Base-by-base conservation (phyloP, 2,797 vertebrate species). In the Microctenopoma lineatum region DNA sequence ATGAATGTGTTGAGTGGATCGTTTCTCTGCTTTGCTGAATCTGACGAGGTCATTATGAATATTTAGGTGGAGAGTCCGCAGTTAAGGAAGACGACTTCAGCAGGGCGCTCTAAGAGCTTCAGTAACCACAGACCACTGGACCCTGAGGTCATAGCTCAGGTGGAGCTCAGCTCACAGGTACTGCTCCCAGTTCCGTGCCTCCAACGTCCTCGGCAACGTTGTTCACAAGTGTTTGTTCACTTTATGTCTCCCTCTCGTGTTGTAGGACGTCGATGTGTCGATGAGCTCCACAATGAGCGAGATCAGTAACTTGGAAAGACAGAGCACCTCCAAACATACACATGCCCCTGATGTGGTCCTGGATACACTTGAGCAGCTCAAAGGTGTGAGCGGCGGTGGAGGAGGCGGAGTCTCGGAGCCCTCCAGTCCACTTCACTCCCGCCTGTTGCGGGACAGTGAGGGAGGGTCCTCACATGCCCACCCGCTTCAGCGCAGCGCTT, bases 31-130 rank as follows among this genome's bases (percentile, higher is more conserved):
- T 67, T 21, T 2, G 4, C 26, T 47, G 1, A 4, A 12, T 32
- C 1, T 16, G 1, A 4, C 1, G 1, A 21, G 7, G 18, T 1
- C 16, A 0, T 58, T 73, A 0, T 75, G 29, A 44, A 4, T 25
- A n/a, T 80, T 61, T 29, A 93, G 92, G 93, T 98, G 80, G 98
- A 99, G 59, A 98, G 96, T 85, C 97, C 97, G 0, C 98, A 98
- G 92, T 80, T 98, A 64, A 94, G 96, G 53, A 98, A 98, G 87
- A 91, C 96, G 0, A 93, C 95, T 47, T 88, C 96, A 0, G 96
- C 97, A 0, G 96, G 97, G 26, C 94, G 97, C 80, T 99, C 98
- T 60, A 98, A 98, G 93, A 99, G 98, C 94, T 99, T 99, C 94
- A 99, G 98, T 93, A 99, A 98, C 93, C 98, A 99, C 81, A 93